phyloP scores from a whole-genome alignment of 1,140 invertebrate species.

The Ostrea denselamellosa region DNA sequence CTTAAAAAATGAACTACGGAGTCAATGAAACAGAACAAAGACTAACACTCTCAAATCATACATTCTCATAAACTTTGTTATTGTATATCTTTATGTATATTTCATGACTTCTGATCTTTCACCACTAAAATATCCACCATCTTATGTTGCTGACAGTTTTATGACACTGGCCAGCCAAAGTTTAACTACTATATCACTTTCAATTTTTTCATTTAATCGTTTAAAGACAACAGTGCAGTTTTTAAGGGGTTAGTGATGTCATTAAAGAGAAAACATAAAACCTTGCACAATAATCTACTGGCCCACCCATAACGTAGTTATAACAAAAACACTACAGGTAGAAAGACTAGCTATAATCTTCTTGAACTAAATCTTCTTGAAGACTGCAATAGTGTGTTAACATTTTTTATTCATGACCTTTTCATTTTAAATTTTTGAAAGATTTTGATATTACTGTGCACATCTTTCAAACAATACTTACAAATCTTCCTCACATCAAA shows the following conservation, averaged over 20 bases:
- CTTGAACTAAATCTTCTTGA: background rate
- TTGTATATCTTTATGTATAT: conserved; percentile 24
- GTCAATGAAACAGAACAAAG: conserved; percentile 29
- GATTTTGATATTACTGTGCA: background rate
- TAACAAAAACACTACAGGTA: background rate
- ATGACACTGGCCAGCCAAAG: background rate
- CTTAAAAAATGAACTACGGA: background rate
- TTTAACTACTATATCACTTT: background rate
- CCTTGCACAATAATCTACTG: background rate
- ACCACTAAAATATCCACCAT: background rate
- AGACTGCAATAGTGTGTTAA: background rate
- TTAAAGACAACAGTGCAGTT: background rate
- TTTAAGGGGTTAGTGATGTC: background rate
- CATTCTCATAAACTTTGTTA: background rate
- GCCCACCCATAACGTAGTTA: background rate
- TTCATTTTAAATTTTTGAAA: background rate
- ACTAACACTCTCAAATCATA: background rate
- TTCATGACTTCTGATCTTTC: background rate
- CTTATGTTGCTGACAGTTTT: background rate
- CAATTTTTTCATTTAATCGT: background rate
- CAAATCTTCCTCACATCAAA: conserved; percentile 9
- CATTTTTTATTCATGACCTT: background rate
- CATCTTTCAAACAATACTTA: background rate
- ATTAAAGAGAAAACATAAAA: background rate
- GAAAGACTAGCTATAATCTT: background rate